Base-by-base conservation (phyloP, 2,113 vertebrate species). In the Salvator merianae region DNA sequence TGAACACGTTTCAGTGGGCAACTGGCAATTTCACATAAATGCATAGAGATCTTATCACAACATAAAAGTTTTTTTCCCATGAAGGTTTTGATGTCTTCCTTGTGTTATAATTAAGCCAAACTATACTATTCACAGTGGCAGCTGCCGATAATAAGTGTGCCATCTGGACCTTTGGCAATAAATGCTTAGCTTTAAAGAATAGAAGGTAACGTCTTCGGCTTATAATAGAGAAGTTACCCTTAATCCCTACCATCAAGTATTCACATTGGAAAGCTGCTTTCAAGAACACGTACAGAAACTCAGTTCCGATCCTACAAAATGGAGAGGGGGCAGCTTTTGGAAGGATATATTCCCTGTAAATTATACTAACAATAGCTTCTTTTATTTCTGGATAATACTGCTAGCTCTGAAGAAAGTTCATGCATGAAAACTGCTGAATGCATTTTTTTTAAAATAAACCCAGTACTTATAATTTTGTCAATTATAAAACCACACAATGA, bases 241-340 rank as follows among this genome's bases (percentile, higher is more conserved):
- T 68, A 26, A 86, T 71, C 16, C 74, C 36, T 85, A 85, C 53
- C 1, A 26, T 81, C 89, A 38, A 62, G 63, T 86, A 79, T 36
- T 38, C 71, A 77, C 88, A 7, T 78, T 72, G 63, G 65, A 80
- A 82, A 2, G 40, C 0, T 12, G 43, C 18, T 72, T 50, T 1
- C 80, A 91, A 90, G 20, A 89, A 86, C 82, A 88, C 85, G 79
- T 84, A 92, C 79, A 50, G 4, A 30, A 87, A 88, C 77, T 2
- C 34, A 14, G 26, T 38, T 73, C 12, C 28, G 40, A 73, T 73
- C 10, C 14, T 38, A 2, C 65, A 87, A 89, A 87, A n/a, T 86
- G 34, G 72, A 83, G 34, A 47, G 30, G 5, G 4, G 69, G 20
- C 22, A 38, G 24, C 69, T 71, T 38, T 24, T 5, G 3, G 68